Percentiles rank a stretch among this genome's conserved stretches.
These are phyloP conservation scores for Archaeoteleia sp. DNA, from an alignment of 2,888 invertebrate species.

Conservation along the genomic window DNA sequence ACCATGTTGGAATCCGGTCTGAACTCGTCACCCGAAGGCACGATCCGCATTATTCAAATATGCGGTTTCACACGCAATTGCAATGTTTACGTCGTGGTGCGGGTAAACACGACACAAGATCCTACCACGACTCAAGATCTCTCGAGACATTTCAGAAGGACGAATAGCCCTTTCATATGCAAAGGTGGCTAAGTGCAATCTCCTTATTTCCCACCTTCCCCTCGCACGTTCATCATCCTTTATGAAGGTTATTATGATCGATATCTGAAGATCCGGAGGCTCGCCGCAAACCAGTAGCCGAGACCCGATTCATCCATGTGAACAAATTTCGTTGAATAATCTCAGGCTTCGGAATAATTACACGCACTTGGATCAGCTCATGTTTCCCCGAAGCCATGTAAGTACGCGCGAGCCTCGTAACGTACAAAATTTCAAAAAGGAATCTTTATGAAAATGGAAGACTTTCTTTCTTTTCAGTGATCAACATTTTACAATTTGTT, in stretches of 20 bases:
- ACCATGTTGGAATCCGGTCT: constrained; percentile 35
- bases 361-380: background rate
- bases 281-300: constrained; percentile 45
- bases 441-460: too few relatives aligned
- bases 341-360: constrained; percentile 33
- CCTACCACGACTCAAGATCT: constrained; percentile 25
- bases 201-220: constrained; percentile 15
- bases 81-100: constrained; percentile 34
- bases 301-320: constrained; percentile 40
- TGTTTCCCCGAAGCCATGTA: too few relatives aligned
- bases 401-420: constrained; percentile 8
- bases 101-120: constrained; percentile 9
- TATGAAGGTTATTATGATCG: constrained; percentile 48
- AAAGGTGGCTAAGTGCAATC: constrained; percentile 31
- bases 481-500: too few relatives aligned
- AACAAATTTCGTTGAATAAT: constrained; percentile 43
- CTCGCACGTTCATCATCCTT: constrained; percentile 35
- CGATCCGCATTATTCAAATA: constrained; percentile 45
- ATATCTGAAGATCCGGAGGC: constrained; percentile 19
- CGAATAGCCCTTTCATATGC: constrained; percentile 30
- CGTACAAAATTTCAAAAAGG: background rate
- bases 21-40: constrained; percentile 37
- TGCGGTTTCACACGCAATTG: constrained; percentile 48
- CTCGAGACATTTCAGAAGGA: constrained; percentile 35
- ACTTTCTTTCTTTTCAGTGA: too few relatives aligned